Base-by-base conservation (phyloP, 2,113 vertebrate genomes). In the Xenopus borealis region DNA sequence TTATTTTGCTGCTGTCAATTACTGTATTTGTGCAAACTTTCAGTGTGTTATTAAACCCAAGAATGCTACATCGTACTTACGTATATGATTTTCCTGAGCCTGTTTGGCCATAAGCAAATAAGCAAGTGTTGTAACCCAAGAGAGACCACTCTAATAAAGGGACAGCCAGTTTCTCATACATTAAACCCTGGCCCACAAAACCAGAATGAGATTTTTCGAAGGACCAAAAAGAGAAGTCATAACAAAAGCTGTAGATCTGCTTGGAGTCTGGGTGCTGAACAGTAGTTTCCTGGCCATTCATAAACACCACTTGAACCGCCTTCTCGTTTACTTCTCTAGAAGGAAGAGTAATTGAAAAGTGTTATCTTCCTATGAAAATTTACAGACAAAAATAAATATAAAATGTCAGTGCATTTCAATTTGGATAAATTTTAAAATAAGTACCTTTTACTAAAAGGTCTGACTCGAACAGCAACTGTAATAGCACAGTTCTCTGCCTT, bases 31-130 rank as follows among this genome's bases (percentile, higher is more conserved):
- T 40, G 33, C 23, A 27, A 27, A 27, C 33, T 40, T 40, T 2
- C 7, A 7, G 1, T 6, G 7, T 40, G 33, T 40, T 40, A 6
- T 40, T 40, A 40, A 0, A 6, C 8, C 33, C 33, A 40, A 40
- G 23, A 0, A 23, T 23, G 10, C 10, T 4, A 27, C 8, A 4
- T 13, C 10, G 6, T 19, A 80, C 96, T 90, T 82, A 98, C 96
- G 97, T 99, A 78, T 99, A 99, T 0, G 97, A 99, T 80, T 99
- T 99, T 69, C 97, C 97, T 69, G 97, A 97, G 47, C 97, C 97
- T 0, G 97, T 99, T 84, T 99, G 97, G 0, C 97, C 96, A 2
- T 98, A 99, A 14, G 97, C 96, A 82, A 99, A 99, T 44, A 99
- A 88, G 71, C 97, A 98, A 46, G 94, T 86, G 4, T 99, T 99